Conservation (phyloP, 2,113 vertebrate species). For the Pseudorectes ferrugineus region DNA sequence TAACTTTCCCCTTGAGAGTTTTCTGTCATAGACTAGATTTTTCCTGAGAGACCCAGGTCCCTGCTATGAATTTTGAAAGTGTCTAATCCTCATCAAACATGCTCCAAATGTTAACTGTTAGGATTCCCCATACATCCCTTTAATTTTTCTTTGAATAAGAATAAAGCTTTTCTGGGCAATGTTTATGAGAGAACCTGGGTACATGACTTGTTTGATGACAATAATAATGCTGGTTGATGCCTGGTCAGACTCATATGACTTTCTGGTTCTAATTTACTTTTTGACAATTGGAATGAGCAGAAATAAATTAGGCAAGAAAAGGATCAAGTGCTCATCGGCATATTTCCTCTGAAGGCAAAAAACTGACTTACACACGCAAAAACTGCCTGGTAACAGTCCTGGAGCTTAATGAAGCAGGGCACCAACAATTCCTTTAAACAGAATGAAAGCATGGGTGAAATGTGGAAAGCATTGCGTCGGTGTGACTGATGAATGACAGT, state of each 20-base stretch:
- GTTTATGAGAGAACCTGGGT: conserved; percentile 47
- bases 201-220: conserved; percentile 50
- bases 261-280: conserved; percentile 50
- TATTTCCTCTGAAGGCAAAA: neutral
- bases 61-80: neutral
- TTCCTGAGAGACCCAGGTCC: neutral
- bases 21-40: neutral
- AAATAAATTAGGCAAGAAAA: conserved; percentile 5
- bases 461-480: neutral
- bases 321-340: neutral
- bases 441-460: neutral
- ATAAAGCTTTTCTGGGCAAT: conserved; percentile 34
- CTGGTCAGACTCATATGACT: neutral
- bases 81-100: neutral
- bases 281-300: conserved; percentile 23
- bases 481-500: neutral
- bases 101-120: neutral
- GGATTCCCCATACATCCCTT: conserved; percentile 30
- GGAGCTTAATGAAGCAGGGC: neutral
- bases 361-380: neutral
- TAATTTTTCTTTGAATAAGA: conserved; percentile 57
- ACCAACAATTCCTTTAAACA: neutral
- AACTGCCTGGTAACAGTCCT: neutral
- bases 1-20: neutral
- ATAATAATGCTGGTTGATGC: conserved; percentile 37